phyloP scores from a whole-genome alignment of 2,113 vertebrate genomes.

The Erpornis zantholeuca region DNA sequence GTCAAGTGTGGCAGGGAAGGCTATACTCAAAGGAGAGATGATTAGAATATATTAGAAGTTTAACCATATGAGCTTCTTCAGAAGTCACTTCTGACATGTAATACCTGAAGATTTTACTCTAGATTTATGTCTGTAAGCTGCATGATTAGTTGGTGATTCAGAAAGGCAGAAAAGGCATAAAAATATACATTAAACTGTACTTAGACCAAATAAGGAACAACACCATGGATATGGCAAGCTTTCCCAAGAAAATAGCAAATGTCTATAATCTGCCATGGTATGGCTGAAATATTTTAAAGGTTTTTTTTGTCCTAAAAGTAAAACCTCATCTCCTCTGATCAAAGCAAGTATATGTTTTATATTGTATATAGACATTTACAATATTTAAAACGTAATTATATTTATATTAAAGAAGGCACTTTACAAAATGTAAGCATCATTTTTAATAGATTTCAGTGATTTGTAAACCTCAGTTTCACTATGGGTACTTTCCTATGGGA shows the following conservation, averaged over 20 bases:
- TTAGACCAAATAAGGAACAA: neutral
- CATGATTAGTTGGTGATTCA: neutral
- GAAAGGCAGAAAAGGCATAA: neutral
- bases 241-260: neutral
- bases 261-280: neutral
- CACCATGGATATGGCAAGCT: neutral
- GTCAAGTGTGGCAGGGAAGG: neutral
- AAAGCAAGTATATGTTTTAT: constrained; percentile 50
- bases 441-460: constrained; percentile 65
- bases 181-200: neutral
- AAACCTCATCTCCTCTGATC: neutral
- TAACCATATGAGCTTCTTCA: neutral
- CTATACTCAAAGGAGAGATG: neutral
- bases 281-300: neutral
- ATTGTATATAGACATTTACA: constrained; percentile 54
- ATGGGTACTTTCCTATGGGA: constrained; percentile 71
- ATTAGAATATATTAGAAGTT: neutral
- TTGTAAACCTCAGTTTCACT: constrained; percentile 71
- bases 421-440: constrained; percentile 67
- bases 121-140: neutral
- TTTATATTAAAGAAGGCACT: constrained; percentile 70
- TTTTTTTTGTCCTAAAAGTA: neutral
- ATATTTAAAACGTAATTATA: constrained; percentile 67
- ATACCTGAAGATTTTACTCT: neutral
- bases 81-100: neutral